Evolutionary conservation across 2,888 invertebrate species (phyloP).

Genomic region (Scaptomyza cyrtandrae): DNA sequence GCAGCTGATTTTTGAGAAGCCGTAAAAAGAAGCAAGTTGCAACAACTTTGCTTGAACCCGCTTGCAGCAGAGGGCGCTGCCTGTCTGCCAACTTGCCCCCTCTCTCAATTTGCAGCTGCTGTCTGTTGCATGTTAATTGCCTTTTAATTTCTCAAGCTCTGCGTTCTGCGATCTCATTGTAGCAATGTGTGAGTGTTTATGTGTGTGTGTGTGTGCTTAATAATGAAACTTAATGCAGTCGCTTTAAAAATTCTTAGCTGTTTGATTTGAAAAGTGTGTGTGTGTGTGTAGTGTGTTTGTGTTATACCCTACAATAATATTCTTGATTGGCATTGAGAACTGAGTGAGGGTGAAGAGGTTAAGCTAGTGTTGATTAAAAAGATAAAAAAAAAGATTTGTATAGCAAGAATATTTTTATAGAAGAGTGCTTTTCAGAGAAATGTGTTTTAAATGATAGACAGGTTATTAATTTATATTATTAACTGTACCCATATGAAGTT

Average conservation of each 20-base stretch:
- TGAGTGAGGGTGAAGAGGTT: not conserved
- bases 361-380: not conserved
- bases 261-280: not conserved
- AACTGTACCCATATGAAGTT: no score
- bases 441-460: no score
- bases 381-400: no score
- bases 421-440: no score
- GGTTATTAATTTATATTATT: no score
- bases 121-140: slow-evolving; percentile 74
- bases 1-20: slow-evolving; percentile 70
- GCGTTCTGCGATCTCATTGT: slow-evolving; percentile 18
- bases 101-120: slow-evolving; percentile 55
- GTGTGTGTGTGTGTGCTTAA: slow-evolving; percentile 27
- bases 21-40: slow-evolving; percentile 35
- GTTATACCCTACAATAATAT: slow-evolving; percentile 36
- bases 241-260: slow-evolving; percentile 25
- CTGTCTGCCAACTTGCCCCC: not conserved
- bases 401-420: no score
- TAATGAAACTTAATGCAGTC: slow-evolving; percentile 41
- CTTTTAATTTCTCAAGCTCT: slow-evolving; percentile 73
- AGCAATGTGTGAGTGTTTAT: slow-evolving; percentile 5
- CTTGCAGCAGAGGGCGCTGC: slow-evolving; percentile 47
- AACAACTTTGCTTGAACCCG: slow-evolving; percentile 54
- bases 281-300: slow-evolving; percentile 3
- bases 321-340: not conserved